A percentile compares a stretch with the other conserved stretches of the same genome.
Conservation (phyloP, 2,113 vertebrate species). For the Spea multiplicata region DNA sequence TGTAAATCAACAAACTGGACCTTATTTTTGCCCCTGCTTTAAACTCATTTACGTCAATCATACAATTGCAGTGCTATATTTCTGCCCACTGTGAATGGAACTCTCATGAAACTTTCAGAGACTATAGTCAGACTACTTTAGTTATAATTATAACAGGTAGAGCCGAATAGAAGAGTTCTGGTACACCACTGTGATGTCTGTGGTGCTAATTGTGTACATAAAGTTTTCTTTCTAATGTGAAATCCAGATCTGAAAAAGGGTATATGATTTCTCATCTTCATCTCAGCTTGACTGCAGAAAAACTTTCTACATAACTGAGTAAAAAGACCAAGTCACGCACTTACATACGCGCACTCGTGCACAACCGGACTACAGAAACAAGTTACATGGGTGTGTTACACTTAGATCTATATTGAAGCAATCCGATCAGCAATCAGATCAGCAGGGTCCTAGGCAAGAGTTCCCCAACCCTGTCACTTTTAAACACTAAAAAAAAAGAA, state of each 20-base stretch:
- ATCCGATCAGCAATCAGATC: too few species aligned
- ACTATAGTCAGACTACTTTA: not conserved
- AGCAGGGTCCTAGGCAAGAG: too few species aligned
- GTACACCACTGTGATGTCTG: not conserved
- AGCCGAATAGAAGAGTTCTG: not conserved
- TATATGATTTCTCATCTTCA: not conserved
- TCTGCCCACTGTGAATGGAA: not conserved
- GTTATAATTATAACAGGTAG: not conserved
- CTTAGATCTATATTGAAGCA: too few species aligned
- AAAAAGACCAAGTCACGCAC: too few species aligned
- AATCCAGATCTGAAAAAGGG: not conserved
- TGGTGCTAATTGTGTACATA: not conserved
- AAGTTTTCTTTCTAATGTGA: not conserved
- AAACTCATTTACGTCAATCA: not conserved
- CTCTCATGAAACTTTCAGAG: not conserved
- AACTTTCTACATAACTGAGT: not conserved
- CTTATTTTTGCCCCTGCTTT: not conserved
- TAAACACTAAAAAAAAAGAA: too few species aligned
- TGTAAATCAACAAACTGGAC: not conserved
- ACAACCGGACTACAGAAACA: too few species aligned
- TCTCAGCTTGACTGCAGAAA: slow-evolving; percentile 4
- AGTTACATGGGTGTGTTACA: too few species aligned
- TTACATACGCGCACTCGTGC: too few species aligned
- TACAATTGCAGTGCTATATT: not conserved
- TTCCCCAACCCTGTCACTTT: too few species aligned